phyloP scores from a whole-genome alignment of 2,113 vertebrate species.

The Climacteris rufus region DNA sequence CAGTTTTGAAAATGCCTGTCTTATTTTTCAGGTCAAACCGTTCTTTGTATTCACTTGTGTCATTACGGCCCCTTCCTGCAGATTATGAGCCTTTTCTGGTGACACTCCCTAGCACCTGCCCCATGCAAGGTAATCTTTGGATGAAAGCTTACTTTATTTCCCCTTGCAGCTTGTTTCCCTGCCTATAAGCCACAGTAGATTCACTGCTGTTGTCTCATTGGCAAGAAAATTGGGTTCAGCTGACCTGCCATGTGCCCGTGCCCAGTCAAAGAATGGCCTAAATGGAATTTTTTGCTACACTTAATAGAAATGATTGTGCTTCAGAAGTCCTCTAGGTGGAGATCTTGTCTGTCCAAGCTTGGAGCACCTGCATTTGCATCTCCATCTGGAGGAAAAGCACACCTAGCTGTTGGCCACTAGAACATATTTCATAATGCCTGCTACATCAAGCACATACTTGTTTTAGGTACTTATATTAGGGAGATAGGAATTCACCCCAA shows the following conservation, averaged over 20 bases:
- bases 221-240: not conserved
- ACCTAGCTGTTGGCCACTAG: not conserved
- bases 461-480: not conserved
- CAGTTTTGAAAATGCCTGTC: not conserved
- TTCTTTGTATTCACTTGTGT: conserved; percentile 87
- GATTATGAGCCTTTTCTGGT: conserved; percentile 84
- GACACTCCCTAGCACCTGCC: conserved; percentile 76
- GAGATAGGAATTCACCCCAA: not conserved
- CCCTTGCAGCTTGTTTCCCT: not conserved
- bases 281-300: not conserved
- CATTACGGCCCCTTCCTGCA: conserved; percentile 86
- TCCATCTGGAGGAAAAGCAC: not conserved
- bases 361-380: not conserved
- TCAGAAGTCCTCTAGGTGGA: conserved; percentile 4
- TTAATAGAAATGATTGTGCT: not conserved
- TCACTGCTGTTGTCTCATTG: not conserved
- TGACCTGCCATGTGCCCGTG: not conserved
- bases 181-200: not conserved
- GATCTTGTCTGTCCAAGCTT: not conserved
- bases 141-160: not conserved
- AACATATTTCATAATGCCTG: not conserved
- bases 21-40: conserved; percentile 84
- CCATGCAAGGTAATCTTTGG: conserved; percentile 72
- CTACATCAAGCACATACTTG: not conserved
- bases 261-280: not conserved